Conservation (phyloP, 2,888 invertebrate genomes). For the Dichetophora obliterata region DNA sequence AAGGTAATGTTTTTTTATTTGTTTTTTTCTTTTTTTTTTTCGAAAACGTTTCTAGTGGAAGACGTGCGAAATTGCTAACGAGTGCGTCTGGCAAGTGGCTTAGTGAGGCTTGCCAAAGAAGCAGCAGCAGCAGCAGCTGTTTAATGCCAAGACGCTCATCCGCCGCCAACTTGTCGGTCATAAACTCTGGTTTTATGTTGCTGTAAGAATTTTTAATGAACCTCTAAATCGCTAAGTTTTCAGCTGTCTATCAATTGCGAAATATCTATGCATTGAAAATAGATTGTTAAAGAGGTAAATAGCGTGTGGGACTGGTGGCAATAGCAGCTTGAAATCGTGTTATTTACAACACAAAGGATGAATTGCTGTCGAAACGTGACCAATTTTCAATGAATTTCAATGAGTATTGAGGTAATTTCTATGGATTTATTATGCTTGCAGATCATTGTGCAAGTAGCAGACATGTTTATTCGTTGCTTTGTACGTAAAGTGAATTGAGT, state of each 20-base stretch:
- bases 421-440: conserved; percentile 7
- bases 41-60: background rate
- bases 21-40: background rate
- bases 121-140: background rate
- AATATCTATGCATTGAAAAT: background rate
- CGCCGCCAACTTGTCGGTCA: background rate
- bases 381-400: background rate
- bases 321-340: background rate
- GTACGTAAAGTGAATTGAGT: too few relatives aligned
- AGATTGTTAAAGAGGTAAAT: background rate
- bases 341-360: conserved; percentile 2
- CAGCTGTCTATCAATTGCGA: conserved; percentile 25
- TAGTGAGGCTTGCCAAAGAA: background rate
- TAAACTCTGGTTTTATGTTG: background rate
- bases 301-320: background rate
- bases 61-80: conserved; percentile 3
- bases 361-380: conserved; percentile 10
- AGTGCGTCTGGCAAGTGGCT: background rate
- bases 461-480: too few relatives aligned
- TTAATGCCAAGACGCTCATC: background rate
- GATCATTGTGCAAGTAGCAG: too few relatives aligned
- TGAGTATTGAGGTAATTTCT: background rate
- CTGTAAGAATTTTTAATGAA: conserved; percentile 21
- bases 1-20: background rate
- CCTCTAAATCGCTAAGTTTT: conserved; percentile 5